A percentile compares a stretch with the other conserved stretches of the same genome.
Evolutionary conservation across 1,140 invertebrate species (phyloP).

Genomic region (Liolophura sinensis): DNA sequence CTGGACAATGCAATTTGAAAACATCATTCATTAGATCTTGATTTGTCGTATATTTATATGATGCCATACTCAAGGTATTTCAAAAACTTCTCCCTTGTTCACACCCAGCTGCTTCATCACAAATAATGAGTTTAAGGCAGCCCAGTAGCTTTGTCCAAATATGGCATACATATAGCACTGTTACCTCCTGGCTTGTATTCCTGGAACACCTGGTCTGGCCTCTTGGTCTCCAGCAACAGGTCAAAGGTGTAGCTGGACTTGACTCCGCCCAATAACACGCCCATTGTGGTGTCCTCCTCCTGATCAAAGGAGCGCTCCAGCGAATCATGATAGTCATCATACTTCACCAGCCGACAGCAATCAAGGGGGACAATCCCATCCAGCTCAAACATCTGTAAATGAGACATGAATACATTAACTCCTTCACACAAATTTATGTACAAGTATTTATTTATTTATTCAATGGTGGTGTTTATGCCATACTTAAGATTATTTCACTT

Average conservation of each 20-base stretch:
- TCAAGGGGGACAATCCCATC: constrained; percentile 65
- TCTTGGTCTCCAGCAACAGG: constrained; percentile 71
- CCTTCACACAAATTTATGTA: neutral
- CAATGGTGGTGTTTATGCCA: too few species aligned
- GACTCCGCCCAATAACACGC: constrained; percentile 60
- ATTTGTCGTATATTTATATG: too few species aligned
- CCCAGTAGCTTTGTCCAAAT: neutral
- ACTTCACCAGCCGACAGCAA: constrained; percentile 75
- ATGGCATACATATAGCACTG: neutral
- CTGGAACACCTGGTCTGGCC: constrained; percentile 69
- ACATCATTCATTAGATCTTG: too few species aligned
- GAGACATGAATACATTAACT: constrained; percentile 10
- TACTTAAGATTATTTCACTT: too few species aligned
- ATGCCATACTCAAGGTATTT: neutral
- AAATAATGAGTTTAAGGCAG: constrained; percentile 10
- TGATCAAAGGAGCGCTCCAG: constrained; percentile 75
- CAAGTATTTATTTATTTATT: too few species aligned
- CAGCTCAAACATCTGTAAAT: constrained; percentile 64
- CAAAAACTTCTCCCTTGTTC: too few species aligned
- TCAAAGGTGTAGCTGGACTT: constrained; percentile 63
- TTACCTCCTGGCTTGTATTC: constrained; percentile 68
- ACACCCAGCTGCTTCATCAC: too few species aligned
- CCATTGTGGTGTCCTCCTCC: constrained; percentile 62
- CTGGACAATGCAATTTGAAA: too few species aligned
- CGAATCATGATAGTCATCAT: constrained; percentile 69